Evolutionary conservation across 2,113 vertebrate species (phyloP), one percentile per base, ranked within the genome.

Genomic region (Pitta sordida): DNA sequence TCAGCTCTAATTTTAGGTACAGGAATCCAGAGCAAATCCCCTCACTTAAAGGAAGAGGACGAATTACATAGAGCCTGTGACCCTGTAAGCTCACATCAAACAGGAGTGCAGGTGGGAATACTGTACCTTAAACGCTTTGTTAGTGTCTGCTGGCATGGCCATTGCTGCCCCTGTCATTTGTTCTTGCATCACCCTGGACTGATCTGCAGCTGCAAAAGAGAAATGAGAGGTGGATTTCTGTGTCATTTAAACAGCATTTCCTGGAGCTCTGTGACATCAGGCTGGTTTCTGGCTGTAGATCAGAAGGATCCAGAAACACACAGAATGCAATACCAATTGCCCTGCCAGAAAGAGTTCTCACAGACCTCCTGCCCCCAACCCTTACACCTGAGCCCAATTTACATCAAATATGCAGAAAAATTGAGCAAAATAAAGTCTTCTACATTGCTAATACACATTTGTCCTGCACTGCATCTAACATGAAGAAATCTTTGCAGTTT

Each of bases 111-210:
- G 43, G 48, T 77, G 44, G 63, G 29, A 88, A 49, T 44, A 86
- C 90, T 27, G 60, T 98, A 99, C 99, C 99, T 99, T 99, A 94
- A 99, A 99, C 51, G 99, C 99, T 97, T 99, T 99, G 97, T 99
- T 99, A 79, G 99, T 99, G 63, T 99, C 99, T 53, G 99, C 99
- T 34, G 99, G 99, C 99, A 99, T 99, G 89, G 99, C 99, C 99
- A 99, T 99, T 70, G 99, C 99, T 41, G 99, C 99, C 24, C 99
- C 99, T 5, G 99, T 99, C 99, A 99, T 99, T 97, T 99, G 99
- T 86, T 99, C 99, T 94, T 99, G 99, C 99, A 99, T 99, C 96
- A 99, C 98, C 70, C 99, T 98, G 7, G 99, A 99, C 95, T 99
- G 99, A 97, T 99, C 99, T 29, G 99, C 99, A 81, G 99, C 99